Evolutionary conservation across 2,113 vertebrate species (phyloP), one percentile per base, ranked within the genome.

Genomic region (Pholis gunnellus): DNA sequence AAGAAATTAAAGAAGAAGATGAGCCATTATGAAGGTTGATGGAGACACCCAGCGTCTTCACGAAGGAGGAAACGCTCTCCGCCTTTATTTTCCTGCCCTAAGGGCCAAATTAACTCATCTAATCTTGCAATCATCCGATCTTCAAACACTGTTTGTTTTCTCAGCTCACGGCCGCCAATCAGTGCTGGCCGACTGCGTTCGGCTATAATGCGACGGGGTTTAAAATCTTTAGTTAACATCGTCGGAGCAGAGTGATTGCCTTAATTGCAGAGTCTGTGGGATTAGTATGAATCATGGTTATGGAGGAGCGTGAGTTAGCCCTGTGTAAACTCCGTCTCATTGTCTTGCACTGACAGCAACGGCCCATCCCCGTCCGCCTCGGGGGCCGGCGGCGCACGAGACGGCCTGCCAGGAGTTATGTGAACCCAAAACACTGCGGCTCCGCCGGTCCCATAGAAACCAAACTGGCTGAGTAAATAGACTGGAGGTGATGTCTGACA

Each of bases 401-500:
- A 74, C 67, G 57, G 80, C 79, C 89, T 88, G 92, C 86, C 90
- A 91, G 84, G 73, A 89, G 84, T 83, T 82, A 73, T 73, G 75
- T 74, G 87, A 91, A 90, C 86, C 83, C 87, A 87, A 87, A 94
- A 85, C 92, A 88, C 71, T 60, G 60, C 17, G 50, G 85, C 85
- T 85, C 76, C 29, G 73, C 82, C 38, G 14, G 82, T 87, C 79
- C 78, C 92, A 85, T 92, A 86, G 93, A 91, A 94, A 93, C 92
- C 91, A 91, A 90, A 89, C 90, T 83, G 64, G 0, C 31, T 2
- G 72, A 42, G 82, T 90, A 94, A 94, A 93, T 75, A 93, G 88
- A 90, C 88, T 42, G 86, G 87, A 91, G 92, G 89, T 88, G 93
- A 86, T 91, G 88, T 93, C 81, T 89, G 89, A 88, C 89, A 78